A percentile compares a stretch with the other conserved stretches of the same genome.
Conservation (phyloP, 1,140 invertebrate species). For the fruit fly (Drosophila melanogaster) region Release_6_plus_ISO1_MT NC_004354.4:19383001-19383500, state of each 20-base stretch:
- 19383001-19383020: background rate
- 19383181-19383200: background rate
- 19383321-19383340: too few species aligned
- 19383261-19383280: background rate
- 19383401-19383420: background rate
- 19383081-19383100: constrained; percentile 6
- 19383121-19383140: background rate
- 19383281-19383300: too few species aligned
- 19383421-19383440: background rate
- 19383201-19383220: background rate
- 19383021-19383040: too few species aligned
- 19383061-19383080: constrained; percentile 7
- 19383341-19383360: too few species aligned
- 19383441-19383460: constrained; percentile 8
- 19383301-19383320: too few species aligned
- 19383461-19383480: constrained; percentile 2
- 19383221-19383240: background rate
- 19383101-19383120: constrained; percentile 1
- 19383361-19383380: too few species aligned
- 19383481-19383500: background rate
- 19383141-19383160: background rate
- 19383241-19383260: background rate
- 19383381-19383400: too few species aligned
- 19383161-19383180: background rate
- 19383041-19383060: background rate